A percentile compares a stretch with the other conserved stretches of the same genome.
Evolutionary conservation across 2,888 invertebrate genomes (phyloP).

Genomic region (Liodrosophila aerea): DNA sequence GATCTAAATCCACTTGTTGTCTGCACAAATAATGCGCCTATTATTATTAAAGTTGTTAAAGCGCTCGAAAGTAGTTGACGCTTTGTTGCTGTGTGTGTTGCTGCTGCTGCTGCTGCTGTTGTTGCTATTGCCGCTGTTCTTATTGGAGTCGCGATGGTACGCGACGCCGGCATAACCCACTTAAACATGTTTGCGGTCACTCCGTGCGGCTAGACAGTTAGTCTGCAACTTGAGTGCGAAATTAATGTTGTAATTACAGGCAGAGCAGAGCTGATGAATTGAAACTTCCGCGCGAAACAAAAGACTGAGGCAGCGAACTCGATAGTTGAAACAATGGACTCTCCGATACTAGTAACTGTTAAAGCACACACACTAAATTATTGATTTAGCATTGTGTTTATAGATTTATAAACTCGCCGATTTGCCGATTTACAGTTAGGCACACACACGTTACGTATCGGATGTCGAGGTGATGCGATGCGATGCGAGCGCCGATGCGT

Average conservation of each 20-base stretch:
- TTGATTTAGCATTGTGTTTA: constrained; percentile 22
- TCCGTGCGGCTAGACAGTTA: constrained; percentile 43
- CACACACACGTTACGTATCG: constrained; percentile 23
- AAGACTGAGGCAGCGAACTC: constrained; percentile 71
- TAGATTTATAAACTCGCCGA: constrained; percentile 23
- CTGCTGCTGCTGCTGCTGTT: constrained; percentile 18
- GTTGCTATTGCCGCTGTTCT: constrained; percentile 19
- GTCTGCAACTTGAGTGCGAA: constrained; percentile 56
- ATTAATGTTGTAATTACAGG: constrained; percentile 45
- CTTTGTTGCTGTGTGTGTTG: constrained; percentile 32
- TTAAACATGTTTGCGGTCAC: constrained; percentile 69
- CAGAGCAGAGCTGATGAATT: constrained; percentile 12
- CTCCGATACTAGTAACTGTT: constrained; percentile 16
- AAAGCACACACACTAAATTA: constrained; percentile 32
- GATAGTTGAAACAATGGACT: constrained; percentile 22
- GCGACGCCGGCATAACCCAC: constrained; percentile 73
- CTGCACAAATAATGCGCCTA: constrained; percentile 73
- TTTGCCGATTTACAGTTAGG: constrained; percentile 42
- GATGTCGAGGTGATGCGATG: constrained; percentile 22
- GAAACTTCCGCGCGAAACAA: constrained; percentile 49
- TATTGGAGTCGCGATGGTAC: constrained; percentile 42
- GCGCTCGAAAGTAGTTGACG: constrained; percentile 71
- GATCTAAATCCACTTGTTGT: constrained; percentile 80
- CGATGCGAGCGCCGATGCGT: constrained; percentile 64
- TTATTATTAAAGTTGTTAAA: constrained; percentile 73